Evolutionary conservation across 2,113 vertebrate genomes (phyloP).

Genomic region (Pithys albifrons): DNA sequence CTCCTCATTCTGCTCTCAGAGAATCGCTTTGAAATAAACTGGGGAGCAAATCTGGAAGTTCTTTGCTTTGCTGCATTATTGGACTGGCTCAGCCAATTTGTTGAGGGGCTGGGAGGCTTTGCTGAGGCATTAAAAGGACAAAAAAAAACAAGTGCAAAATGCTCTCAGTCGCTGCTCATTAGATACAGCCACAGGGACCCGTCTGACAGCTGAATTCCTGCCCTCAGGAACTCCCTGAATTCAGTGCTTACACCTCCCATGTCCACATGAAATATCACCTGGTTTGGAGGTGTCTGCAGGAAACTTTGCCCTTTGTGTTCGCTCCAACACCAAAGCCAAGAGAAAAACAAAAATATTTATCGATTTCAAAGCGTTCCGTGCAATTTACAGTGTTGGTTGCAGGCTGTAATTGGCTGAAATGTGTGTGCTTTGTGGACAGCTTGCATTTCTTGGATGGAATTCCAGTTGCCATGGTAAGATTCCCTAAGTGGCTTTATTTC

Average conservation of each 20-base stretch:
- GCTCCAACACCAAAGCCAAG: background rate
- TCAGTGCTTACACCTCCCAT: background rate
- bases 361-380: background rate
- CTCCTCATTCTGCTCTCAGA: background rate
- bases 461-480: background rate
- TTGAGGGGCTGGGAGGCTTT: slow-evolving; percentile 13
- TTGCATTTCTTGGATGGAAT: background rate
- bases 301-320: background rate
- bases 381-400: background rate
- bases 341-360: background rate
- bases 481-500: background rate
- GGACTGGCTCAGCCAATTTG: background rate
- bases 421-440: background rate
- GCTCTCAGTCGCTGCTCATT: background rate
- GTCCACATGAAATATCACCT: background rate
- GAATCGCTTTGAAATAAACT: background rate
- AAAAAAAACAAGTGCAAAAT: background rate
- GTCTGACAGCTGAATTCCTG: slow-evolving; percentile 17
- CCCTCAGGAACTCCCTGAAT: slow-evolving; percentile 10
- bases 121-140: background rate
- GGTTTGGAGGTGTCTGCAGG: slow-evolving; percentile 16
- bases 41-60: background rate
- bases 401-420: background rate
- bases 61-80: background rate
- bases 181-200: slow-evolving; percentile 3